Evolutionary conservation across 1,140 invertebrate species (phyloP).

Genomic region (Meloidogyne exigua): DNA sequence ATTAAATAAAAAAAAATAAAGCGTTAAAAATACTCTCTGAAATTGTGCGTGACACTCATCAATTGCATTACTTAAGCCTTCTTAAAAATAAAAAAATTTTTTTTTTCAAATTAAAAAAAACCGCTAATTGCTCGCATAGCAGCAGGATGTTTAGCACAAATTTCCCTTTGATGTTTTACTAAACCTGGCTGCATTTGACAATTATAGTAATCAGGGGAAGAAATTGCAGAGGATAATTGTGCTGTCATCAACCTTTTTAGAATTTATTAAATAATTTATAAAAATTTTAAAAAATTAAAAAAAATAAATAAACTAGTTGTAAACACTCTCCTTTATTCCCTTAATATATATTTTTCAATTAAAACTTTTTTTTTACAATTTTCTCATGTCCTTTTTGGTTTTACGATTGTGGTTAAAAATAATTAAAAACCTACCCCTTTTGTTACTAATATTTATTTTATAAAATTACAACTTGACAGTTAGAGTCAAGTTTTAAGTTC

Average conservation of each 20-base stretch:
- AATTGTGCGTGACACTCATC: slow-evolving; percentile 70
- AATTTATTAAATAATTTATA: no score
- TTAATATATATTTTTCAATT: no score
- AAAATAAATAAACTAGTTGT: no score
- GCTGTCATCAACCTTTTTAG: slow-evolving; percentile 19
- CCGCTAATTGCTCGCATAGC: slow-evolving; percentile 41
- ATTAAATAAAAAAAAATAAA: not conserved
- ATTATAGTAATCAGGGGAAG: slow-evolving; percentile 36
- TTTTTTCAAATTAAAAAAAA: not conserved
- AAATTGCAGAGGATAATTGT: slow-evolving; percentile 27
- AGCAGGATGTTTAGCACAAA: slow-evolving; percentile 40
- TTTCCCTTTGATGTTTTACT: slow-evolving; percentile 36
- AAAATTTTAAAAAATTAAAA: no score
- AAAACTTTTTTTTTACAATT: no score
- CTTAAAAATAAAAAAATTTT: not conserved
- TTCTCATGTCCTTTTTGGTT: no score
- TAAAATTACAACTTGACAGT: no score
- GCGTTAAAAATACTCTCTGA: slow-evolving; percentile 21
- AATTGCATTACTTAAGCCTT: slow-evolving; percentile 68
- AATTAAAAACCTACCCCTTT: no score
- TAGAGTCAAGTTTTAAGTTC: no score
- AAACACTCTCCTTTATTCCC: no score
- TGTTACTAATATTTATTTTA: no score
- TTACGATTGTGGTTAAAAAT: no score
- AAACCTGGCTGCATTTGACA: slow-evolving; percentile 45